Evolutionary conservation across 2,888 invertebrate species (phyloP), one percentile per base, ranked within the genome.

Genomic region (Lochmaea crataegi): DNA sequence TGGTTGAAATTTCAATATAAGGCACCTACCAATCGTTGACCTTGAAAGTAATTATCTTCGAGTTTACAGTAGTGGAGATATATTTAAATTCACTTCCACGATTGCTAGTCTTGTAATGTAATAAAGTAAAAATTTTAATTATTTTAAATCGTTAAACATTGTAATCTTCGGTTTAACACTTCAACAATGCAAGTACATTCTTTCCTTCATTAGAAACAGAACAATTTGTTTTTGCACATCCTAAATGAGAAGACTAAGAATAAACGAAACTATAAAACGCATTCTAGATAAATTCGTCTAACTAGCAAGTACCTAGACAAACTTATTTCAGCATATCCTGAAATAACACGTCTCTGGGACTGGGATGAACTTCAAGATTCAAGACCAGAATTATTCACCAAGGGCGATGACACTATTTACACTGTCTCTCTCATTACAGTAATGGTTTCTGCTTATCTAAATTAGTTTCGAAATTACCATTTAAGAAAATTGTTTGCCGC

Each of bases 381-480:
- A 68, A 22, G 68, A 67, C 60, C 68, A 48, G 60, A 61, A 61
- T 68, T 60, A 63, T 63, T 53, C 60, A 18, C 69, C 68, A 69
- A 69, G 63, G 69, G 69, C 69, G 53, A 63, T 63, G 69, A 69
- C 69, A 63, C 61, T 60, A 48, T 53, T 56, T 61, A 60, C 61
- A 38, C 42, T 9, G 22, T 14, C 18, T 12, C 32, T 66, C 41
- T 66, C 66, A 57, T 66, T 66, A 66, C 66, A 22, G 16, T 66
- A 53, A 65, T 38, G 60, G 51, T 45, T 22, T 32, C 41, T 68
- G 60, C 51, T 65, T 65, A 65, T 65, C 65, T 53, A 65, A 65
- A 65, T 65, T 53, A 65, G 48, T 51, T 51, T 51, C 32, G n/a
- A 65, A 51, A 65, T 65, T 65, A 65, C 65, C 18, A 18, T 48